These are phyloP conservation scores for Morinoia aosen DNA, from an alignment of 2,888 invertebrate genomes.

Conservation along the genomic window DNA sequence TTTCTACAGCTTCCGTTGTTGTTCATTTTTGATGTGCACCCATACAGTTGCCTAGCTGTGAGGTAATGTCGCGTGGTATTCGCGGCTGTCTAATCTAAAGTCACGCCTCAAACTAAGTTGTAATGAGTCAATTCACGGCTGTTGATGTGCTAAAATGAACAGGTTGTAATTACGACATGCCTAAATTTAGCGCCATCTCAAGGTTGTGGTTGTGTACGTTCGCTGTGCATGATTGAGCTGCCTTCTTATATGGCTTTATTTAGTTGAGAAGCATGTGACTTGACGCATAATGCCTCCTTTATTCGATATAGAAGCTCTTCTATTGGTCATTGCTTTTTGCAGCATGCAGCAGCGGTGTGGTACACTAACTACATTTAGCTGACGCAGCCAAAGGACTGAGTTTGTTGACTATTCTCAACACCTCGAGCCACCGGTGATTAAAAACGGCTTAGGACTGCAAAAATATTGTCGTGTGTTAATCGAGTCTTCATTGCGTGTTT, in stretches of 20 bases:
- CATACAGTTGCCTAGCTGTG: neutral
- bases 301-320: neutral
- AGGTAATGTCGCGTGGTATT: neutral
- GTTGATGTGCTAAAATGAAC: too few species aligned
- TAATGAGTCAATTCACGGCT: neutral
- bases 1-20: too few species aligned
- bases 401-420: neutral
- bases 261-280: neutral
- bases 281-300: neutral
- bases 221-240: neutral
- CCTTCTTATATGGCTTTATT: neutral
- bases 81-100: neutral
- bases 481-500: neutral
- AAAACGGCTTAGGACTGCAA: too few species aligned
- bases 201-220: neutral
- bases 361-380: neutral
- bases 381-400: neutral
- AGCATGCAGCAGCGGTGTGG: neutral
- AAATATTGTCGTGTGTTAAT: too few species aligned
- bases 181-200: neutral
- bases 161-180: too few species aligned
- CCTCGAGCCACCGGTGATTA: neutral
- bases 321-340: neutral
- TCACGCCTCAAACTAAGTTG: too few species aligned
- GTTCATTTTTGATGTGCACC: neutral